Base-by-base conservation (phyloP, 2,888 invertebrate genomes). In the Neoascia interrupta region DNA sequence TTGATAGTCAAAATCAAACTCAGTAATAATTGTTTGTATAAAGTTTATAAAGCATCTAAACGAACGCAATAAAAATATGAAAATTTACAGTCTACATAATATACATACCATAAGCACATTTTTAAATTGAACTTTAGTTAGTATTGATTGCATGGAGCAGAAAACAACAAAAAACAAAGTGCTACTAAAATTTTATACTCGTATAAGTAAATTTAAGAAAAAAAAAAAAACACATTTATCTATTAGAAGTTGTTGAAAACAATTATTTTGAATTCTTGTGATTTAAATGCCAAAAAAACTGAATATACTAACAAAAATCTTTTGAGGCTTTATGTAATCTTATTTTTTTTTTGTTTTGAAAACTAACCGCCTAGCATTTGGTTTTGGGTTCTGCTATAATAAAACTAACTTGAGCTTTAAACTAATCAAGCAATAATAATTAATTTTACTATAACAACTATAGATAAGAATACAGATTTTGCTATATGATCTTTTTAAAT, bases 281-380 rank as follows among this genome's bases (percentile, higher is more conserved):
- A 79, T 79, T 79, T 56, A 37, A 56, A 79, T 79, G 79, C 79
- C 79, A 79, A 79, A 79, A 49, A 28, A 54, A 36, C 26, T 49
- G n/a, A n/a, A n/a, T 31, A 31, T 3, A 31, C 3, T 31, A 26
- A 26, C 26, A n/a, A 6, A 31, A 3, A 6, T 31, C 5, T 8
- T n/a, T 31, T 31, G 31, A n/a, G 3, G 31, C 31, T 6, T 31
- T 31, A 10, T 53, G 11, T 16, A 54, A 63, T 53, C 36, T 75
- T 61, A 51, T 23, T 23, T 3, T 34, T 34, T 51, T 31, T 16
- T 61, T 36, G 26, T 31, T 54, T 49, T 11, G 23, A 15, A 43
- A 41, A 41, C 36, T 45, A 56, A 45, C 37, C 11, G 43, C 36
- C 36, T 56, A 56, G 37, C 23, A 63, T 58, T 47, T 43, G 6